phyloP scores from a whole-genome alignment of 2,888 invertebrate species.

The Leucania comma region DNA sequence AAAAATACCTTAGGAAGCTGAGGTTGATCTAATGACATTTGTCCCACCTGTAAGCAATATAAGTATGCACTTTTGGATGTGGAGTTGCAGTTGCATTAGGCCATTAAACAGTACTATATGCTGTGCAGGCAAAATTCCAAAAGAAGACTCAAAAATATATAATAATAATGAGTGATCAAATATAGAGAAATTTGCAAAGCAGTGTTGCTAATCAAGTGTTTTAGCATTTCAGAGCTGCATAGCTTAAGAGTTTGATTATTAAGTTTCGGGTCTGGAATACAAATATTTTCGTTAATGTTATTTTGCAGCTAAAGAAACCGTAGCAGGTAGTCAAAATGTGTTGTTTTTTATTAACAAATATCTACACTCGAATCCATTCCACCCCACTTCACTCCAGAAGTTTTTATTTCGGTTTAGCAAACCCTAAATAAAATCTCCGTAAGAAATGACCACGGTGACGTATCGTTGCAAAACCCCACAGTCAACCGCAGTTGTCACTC shows the following conservation, averaged over 20 bases:
- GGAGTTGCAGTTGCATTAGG: no score
- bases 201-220: neutral
- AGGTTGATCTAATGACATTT: no score
- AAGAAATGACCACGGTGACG: slow-evolving; percentile 4
- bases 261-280: neutral
- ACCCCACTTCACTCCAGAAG: neutral
- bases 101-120: neutral
- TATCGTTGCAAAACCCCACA: neutral
- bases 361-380: neutral
- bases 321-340: neutral
- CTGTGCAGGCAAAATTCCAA: neutral
- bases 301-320: neutral
- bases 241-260: neutral
- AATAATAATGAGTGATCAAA: neutral
- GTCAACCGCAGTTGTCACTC: slow-evolving; percentile 24
- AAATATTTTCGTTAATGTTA: neutral
- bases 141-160: neutral
- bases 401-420: neutral
- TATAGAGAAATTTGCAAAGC: neutral
- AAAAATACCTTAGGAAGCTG: no score
- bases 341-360: neutral
- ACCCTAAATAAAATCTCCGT: neutral
- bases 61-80: no score
- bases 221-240: neutral
- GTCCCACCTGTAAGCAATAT: no score